These are phyloP conservation scores for Gila robusta DNA, from an alignment of 2,797 vertebrate genomes.

Conservation along the genomic window DNA sequence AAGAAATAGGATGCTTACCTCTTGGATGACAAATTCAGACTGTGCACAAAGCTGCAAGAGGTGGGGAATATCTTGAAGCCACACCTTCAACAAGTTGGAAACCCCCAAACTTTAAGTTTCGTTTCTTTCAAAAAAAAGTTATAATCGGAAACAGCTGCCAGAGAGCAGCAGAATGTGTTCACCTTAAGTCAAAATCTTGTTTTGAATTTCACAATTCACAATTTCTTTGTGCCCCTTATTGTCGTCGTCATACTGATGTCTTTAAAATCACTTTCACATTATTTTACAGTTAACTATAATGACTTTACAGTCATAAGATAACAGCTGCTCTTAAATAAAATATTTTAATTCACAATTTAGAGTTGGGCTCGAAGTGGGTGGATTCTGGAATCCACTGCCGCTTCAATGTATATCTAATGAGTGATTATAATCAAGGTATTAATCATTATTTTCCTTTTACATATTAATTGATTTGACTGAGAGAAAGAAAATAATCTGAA, in stretches of 20 bases:
- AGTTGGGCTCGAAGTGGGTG: too few relatives aligned
- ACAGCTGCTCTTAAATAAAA: background rate
- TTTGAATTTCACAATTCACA: background rate
- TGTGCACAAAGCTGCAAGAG: background rate
- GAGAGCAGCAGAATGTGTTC: background rate
- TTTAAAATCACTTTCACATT: background rate
- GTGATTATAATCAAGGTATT: too few relatives aligned
- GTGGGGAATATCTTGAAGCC: background rate
- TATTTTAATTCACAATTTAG: too few relatives aligned
- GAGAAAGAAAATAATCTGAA: too few relatives aligned
- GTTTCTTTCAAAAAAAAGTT: background rate
- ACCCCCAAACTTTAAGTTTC: background rate
- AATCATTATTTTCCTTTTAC: too few relatives aligned
- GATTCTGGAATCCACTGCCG: too few relatives aligned
- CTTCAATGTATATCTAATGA: too few relatives aligned
- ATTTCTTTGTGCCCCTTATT: background rate
- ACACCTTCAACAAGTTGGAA: background rate
- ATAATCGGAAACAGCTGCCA: background rate
- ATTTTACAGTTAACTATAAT: background rate
- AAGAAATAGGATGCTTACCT: conserved; percentile 6
- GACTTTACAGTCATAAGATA: background rate
- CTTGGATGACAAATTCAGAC: background rate
- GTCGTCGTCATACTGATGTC: background rate
- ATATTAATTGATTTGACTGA: too few relatives aligned
- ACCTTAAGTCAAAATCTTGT: background rate